phyloP scores from a whole-genome alignment of 1,140 invertebrate species.

The Latrodectus geometricus region DNA sequence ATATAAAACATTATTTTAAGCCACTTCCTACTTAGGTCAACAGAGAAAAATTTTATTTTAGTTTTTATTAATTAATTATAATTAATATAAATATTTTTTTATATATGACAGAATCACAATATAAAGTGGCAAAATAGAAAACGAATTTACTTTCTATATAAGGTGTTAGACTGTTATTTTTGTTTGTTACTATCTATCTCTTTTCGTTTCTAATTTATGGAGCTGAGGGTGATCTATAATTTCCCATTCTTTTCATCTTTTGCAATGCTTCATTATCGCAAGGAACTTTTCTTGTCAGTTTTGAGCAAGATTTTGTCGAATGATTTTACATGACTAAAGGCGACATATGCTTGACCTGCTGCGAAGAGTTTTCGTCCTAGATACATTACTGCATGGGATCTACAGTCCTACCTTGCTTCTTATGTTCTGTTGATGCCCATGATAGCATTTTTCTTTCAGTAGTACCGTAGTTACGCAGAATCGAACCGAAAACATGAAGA shows the following conservation, averaged over 20 bases:
- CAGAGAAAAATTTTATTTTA: neutral
- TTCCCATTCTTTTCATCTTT: constrained; percentile 43
- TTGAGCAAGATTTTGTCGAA: neutral
- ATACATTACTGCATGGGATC: neutral
- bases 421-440: neutral
- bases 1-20: neutral
- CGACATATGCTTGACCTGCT: neutral
- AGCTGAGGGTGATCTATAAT: neutral
- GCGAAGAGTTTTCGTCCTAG: neutral
- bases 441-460: neutral
- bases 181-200: neutral
- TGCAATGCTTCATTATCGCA: constrained; percentile 40
- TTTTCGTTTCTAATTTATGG: neutral
- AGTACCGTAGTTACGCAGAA: too few species aligned
- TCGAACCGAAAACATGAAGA: too few species aligned
- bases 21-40: neutral
- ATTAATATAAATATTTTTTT: neutral
- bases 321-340: neutral
- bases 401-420: neutral
- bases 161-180: neutral
- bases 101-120: neutral
- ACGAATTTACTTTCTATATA: neutral
- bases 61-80: neutral
- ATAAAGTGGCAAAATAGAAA: neutral
- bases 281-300: constrained; percentile 37